Evolutionary conservation across 2,888 invertebrate species (phyloP), one percentile per base, ranked within the genome.

Genomic region (Tineola bisselliella): DNA sequence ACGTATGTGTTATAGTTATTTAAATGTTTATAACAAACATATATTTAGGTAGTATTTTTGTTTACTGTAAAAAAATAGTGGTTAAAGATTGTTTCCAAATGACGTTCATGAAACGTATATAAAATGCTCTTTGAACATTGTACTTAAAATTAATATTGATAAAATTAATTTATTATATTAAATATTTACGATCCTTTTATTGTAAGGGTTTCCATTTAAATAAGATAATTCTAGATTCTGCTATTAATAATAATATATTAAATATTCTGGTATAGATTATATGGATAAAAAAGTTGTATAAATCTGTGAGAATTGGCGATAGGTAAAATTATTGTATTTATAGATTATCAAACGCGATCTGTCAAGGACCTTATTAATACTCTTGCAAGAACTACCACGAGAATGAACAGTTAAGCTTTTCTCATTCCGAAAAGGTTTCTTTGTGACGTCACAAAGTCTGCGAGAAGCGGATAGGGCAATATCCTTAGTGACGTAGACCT

Each of bases 201-300:
- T 38, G 38, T 12, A n/a, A 38, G 38, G 38, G 38, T 38, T 38
- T 38, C n/a, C 5, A 2, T 12, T 38, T 38, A n/a, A 12, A 38
- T 38, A 38, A 38, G 10, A 38, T 38, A 38, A 38, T 10, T 38
- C 38, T 8, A 30, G 10, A 25, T 25, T 25, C 6, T 25, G 25
- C 25, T 25, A 6, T 25, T 62, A 63, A 64, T 62, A 57, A 60
- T 63, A 61, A n/a, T n/a, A n/a, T n/a, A n/a, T n/a, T n/a, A n/a
- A n/a, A n/a, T n/a, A n/a, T n/a, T n/a, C n/a, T n/a, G n/a, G n/a
- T n/a, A n/a, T n/a, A n/a, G n/a, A n/a, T n/a, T n/a, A n/a, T n/a
- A n/a, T n/a, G n/a, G n/a, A n/a, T n/a, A n/a, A n/a, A n/a, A n/a
- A n/a, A n/a, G n/a, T n/a, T n/a, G n/a, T n/a, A n/a, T n/a, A n/a